Evolutionary conservation across 2,113 vertebrate genomes (phyloP).

Genomic region (Choloepus hoffmanni): DNA sequence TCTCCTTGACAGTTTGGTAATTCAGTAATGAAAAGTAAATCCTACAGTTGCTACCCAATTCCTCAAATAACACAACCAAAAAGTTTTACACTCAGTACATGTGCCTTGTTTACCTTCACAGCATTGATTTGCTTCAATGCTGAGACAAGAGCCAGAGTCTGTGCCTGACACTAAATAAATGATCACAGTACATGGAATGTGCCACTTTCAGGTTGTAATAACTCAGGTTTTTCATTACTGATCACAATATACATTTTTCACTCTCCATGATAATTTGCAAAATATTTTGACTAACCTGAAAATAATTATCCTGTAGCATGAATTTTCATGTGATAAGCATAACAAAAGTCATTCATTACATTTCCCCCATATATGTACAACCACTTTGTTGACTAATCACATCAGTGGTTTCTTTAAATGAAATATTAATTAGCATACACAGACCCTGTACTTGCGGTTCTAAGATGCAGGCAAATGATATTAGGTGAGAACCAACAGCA

Average conservation of each 20-base stretch:
- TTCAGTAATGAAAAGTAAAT: not conserved
- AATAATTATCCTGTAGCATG: not conserved
- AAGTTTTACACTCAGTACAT: not conserved
- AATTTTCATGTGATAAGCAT: not conserved
- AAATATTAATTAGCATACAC: not conserved
- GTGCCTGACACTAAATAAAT: not conserved
- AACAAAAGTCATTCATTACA: fast-evolving
- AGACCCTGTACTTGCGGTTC: not conserved
- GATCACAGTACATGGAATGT: not conserved
- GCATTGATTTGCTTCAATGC: not conserved
- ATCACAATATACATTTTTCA: not conserved
- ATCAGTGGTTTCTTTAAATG: not conserved
- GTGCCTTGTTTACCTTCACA: not conserved
- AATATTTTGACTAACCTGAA: not conserved
- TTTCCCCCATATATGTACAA: not conserved
- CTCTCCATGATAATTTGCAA: not conserved
- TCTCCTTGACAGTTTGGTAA: not conserved
- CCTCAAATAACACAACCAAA: not conserved
- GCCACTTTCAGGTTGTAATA: not conserved
- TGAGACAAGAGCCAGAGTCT: not conserved
- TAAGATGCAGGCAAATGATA: not conserved
- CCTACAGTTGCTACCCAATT: not conserved
- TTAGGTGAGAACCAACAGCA: not conserved
- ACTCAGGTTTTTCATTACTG: not conserved
- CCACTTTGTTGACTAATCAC: not conserved